Conservation (phyloP, 2,113 vertebrate genomes). For the Thamnophis sirtalis region DNA sequence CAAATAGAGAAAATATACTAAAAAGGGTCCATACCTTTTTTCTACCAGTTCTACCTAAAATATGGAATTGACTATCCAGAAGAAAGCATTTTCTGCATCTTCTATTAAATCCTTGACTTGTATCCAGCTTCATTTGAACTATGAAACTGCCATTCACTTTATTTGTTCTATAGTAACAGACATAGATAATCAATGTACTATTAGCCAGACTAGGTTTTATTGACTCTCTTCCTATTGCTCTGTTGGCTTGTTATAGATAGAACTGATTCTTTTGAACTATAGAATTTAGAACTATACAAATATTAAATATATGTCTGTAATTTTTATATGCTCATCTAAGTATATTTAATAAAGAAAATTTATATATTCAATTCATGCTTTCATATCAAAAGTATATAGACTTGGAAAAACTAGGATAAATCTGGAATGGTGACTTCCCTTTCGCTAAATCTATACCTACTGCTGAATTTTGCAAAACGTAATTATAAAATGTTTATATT, state of each 20-base stretch:
- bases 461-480: neutral
- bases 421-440: neutral
- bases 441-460: neutral
- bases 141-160: neutral
- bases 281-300: neutral
- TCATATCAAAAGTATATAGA: neutral
- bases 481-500: neutral
- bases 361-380: neutral
- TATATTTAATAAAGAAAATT: neutral
- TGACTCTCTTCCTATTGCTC: neutral
- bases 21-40: neutral
- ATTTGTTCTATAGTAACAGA: neutral
- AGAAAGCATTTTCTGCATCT: neutral
- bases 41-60: neutral
- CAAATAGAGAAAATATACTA: constrained; percentile 6
- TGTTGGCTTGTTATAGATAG: neutral
- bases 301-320: neutral
- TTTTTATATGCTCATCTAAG: neutral
- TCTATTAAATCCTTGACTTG: neutral
- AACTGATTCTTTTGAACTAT: neutral
- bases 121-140: neutral
- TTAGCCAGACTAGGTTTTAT: neutral
- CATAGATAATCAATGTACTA: neutral
- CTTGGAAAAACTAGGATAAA: neutral
- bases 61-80: neutral